Evolutionary conservation across 2,888 invertebrate genomes (phyloP).

Genomic region (Lasioglossum pauxillum): DNA sequence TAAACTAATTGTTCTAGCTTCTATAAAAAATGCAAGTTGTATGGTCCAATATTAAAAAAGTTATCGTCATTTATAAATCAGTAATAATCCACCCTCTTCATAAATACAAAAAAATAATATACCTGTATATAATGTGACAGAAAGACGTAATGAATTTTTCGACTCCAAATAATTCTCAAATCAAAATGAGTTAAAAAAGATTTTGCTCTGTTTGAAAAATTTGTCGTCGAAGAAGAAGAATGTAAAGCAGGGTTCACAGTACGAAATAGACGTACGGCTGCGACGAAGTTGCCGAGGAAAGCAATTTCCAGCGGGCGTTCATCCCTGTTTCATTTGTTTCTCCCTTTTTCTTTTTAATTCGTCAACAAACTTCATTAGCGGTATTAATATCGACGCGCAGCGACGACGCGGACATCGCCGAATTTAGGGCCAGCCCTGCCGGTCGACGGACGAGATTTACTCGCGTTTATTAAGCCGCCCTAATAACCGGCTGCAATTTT

Average conservation of each 20-base stretch:
- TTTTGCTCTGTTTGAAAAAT: neutral
- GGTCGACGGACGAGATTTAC: conserved; percentile 75
- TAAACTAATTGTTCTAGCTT: no score
- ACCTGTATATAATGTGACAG: neutral
- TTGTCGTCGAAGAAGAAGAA: neutral
- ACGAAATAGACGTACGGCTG: neutral
- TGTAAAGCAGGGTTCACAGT: neutral
- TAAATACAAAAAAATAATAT: neutral
- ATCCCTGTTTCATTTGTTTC: neutral
- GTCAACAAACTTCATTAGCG: conserved; percentile 48
- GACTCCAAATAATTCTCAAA: conserved; percentile 5
- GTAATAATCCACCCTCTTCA: neutral
- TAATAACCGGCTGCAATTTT: conserved; percentile 80
- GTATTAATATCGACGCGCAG: conserved; percentile 51
- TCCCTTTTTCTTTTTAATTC: conserved; percentile 30
- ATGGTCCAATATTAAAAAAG: no score
- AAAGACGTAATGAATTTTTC: neutral
- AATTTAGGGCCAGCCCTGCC: conserved; percentile 56
- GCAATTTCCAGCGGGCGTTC: neutral
- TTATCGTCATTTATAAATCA: no score
- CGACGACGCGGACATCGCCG: conserved; percentile 40
- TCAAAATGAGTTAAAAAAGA: neutral
- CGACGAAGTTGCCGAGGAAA: neutral
- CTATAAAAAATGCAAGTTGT: no score
- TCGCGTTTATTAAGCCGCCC: conserved; percentile 79